Conservation (phyloP, 1,140 invertebrate genomes). For the Drosophila neocordata region DNA sequence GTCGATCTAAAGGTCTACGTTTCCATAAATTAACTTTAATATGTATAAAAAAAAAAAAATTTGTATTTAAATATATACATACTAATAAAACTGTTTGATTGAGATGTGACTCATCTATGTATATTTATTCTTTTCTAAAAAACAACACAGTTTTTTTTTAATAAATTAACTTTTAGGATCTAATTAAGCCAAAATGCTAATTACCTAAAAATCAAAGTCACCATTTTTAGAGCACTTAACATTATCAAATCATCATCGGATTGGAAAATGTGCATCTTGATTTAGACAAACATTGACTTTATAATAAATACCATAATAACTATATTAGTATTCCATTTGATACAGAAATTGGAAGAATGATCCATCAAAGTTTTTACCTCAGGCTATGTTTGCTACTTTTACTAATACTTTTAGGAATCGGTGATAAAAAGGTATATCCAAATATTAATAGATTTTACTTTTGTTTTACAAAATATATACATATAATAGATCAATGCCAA, state of each 20-base stretch:
- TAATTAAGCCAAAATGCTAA: not conserved
- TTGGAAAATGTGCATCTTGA: not conserved
- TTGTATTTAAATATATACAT: too few relatives aligned
- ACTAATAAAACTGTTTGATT: too few relatives aligned
- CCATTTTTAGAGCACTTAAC: not conserved
- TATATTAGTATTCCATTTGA: not conserved
- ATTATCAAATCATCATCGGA: not conserved
- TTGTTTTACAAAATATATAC: too few relatives aligned
- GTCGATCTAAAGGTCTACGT: not conserved
- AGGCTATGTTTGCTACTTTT: not conserved
- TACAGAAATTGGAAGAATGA: not conserved
- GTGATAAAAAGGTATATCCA: too few relatives aligned
- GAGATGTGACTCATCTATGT: too few relatives aligned
- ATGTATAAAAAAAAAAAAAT: too few relatives aligned
- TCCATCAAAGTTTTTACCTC: not conserved
- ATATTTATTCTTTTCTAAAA: too few relatives aligned
- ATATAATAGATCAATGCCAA: conserved; percentile 13
- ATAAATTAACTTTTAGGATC: not conserved
- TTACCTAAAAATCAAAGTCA: not conserved
- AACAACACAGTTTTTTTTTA: too few relatives aligned
- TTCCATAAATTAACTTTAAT: not conserved
- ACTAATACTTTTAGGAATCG: not conserved
- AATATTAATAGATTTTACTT: too few relatives aligned
- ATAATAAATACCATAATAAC: not conserved
- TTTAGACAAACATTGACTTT: too few relatives aligned